Evolutionary conservation across 2,113 vertebrate genomes (phyloP), one percentile per base, ranked within the genome.

Genomic region (Carettochelys insculpta): DNA sequence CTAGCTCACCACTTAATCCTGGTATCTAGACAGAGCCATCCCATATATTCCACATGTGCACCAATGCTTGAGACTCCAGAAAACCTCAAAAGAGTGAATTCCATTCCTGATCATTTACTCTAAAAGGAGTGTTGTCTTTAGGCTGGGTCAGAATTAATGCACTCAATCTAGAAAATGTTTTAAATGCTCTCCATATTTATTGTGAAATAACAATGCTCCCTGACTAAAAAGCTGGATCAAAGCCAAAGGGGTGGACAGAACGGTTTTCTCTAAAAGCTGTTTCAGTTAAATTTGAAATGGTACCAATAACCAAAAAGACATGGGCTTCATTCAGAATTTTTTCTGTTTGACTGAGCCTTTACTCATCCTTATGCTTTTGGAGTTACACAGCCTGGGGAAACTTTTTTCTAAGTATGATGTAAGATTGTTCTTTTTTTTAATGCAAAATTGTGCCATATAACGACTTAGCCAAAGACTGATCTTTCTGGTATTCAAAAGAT

Each of bases 221-320:
- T 98, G 97, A 97, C 97, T 97, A 96, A 97, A 97, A 97, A 97
- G 54, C 83, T 80, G 27, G 92, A 96, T 97, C 94, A 92, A 94
- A 96, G 93, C 86, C 80, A 61, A 86, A 92, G 88, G 86, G 75
- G 31, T 80, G 90, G 73, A 54, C 81, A 92, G 61, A 5, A 19
- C 24, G 48, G 65, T 61, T 96, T 93, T 95, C 90, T 94, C 87
- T 68, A 96, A 97, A 96, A 81, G 87, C 82, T 87, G 85, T 92
- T 97, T 97, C 95, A 87, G 92, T 97, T 97, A 95, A 80, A 90
- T 95, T 95, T 95, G 68, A 90, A 96, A 76, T 45, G 2, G 12
- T 92, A 96, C 90, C 82, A 83, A 54, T 94, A 84, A 85, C 47
- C 71, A 54, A 77, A 89, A 88, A 91, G 24, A 92, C 94, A 83